phyloP scores from a whole-genome alignment of 2,797 vertebrate species.

The Halcyon badia region DNA sequence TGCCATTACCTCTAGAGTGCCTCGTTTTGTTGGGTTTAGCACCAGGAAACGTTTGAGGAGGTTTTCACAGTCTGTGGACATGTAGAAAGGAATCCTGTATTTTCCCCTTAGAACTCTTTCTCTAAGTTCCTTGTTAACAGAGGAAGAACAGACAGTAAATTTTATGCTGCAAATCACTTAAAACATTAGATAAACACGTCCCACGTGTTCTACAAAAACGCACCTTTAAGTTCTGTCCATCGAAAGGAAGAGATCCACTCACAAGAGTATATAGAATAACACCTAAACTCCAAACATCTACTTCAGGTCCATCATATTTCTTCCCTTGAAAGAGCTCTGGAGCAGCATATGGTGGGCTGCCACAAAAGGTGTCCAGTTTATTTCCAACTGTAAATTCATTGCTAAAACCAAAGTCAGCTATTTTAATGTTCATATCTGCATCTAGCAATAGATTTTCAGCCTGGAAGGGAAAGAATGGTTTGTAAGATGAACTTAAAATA shows the following conservation, averaged over 20 bases:
- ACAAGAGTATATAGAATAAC: constrained; percentile 98
- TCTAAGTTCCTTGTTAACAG: constrained; percentile 89
- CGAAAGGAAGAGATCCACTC: constrained; percentile 97
- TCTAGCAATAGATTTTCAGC: constrained; percentile 97
- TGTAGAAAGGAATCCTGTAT: constrained; percentile 99
- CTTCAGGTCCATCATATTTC: constrained; percentile 97
- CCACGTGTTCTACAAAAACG: not conserved
- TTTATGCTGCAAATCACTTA: not conserved
- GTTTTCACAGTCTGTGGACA: constrained; percentile 99
- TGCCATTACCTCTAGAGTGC: constrained; percentile 94
- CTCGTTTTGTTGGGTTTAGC: constrained; percentile 96
- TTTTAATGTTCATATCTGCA: constrained; percentile 99
- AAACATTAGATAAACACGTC: not conserved
- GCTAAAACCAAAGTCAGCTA: constrained; percentile 98
- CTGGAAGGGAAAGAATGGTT: constrained; percentile 79
- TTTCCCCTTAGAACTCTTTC: constrained; percentile 97
- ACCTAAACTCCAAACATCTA: constrained; percentile 98
- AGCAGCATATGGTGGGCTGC: constrained; percentile 95
- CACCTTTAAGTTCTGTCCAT: constrained; percentile 98
- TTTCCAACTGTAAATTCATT: constrained; percentile 97
- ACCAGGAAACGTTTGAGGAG: constrained; percentile 98
- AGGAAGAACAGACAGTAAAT: not conserved
- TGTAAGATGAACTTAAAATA: not conserved
- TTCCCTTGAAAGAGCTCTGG: constrained; percentile 99
- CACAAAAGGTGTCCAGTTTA: constrained; percentile 98